phyloP scores from a whole-genome alignment of 2,113 vertebrate genomes.

The Cyanocitta stelleri region DNA sequence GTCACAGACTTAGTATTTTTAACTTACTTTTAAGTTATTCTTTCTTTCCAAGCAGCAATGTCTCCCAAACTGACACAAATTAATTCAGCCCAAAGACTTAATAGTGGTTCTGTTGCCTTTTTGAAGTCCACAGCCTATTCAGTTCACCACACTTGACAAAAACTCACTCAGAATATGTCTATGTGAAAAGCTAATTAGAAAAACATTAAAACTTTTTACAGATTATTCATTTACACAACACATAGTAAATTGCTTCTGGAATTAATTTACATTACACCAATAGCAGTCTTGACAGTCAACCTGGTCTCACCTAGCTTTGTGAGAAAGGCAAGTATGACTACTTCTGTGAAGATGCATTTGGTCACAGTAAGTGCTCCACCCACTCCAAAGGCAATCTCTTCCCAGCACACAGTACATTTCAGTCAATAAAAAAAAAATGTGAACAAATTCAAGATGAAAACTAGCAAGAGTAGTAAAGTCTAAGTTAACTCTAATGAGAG shows the following conservation, averaged over 20 bases:
- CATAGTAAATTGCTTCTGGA: neutral
- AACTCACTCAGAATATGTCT: neutral
- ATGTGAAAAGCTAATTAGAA: neutral
- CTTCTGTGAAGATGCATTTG: accelerated
- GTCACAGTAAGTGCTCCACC: neutral
- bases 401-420: neutral
- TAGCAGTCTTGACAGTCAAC: neutral
- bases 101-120: neutral
- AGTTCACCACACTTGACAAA: neutral
- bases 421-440: neutral
- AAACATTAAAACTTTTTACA: neutral
- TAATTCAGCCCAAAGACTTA: neutral
- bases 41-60: neutral
- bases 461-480: neutral
- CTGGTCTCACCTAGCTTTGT: neutral
- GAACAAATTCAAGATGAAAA: neutral
- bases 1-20: neutral
- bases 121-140: neutral
- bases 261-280: neutral
- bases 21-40: neutral
- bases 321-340: neutral
- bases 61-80: neutral
- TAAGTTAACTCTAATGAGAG: neutral
- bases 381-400: neutral
- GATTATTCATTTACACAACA: neutral